A percentile compares a stretch with the other conserved stretches of the same genome.
phyloP scores from a whole-genome alignment of 2,113 vertebrate species.

The Tapirus terrestris region DNA sequence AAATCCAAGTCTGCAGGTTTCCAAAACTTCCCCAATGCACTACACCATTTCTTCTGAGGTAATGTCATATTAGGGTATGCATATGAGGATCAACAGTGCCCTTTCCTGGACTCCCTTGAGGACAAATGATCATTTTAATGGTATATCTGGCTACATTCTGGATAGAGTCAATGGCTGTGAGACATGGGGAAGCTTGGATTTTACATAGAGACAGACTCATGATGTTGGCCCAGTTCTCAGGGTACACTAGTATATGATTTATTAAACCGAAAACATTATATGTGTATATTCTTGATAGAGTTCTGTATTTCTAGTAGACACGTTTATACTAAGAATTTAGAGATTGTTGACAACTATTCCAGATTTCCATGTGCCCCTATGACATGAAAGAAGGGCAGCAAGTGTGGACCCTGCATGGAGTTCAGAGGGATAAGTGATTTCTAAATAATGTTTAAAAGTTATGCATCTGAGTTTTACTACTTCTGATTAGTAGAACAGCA shows the following conservation, averaged over 20 bases:
- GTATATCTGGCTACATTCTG: not conserved
- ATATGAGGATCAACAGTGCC: not conserved
- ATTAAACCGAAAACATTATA: not conserved
- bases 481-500: not conserved
- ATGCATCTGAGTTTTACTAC: not conserved
- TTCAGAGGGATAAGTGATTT: not conserved
- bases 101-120: not conserved
- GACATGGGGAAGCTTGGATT: not conserved
- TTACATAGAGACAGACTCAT: not conserved
- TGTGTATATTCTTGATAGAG: not conserved
- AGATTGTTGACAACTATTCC: not conserved
- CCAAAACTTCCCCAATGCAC: not conserved
- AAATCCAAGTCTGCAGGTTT: not conserved
- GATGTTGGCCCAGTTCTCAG: not conserved
- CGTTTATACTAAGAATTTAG: slow-evolving; percentile 1
- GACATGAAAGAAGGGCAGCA: not conserved
- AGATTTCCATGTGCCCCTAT: not conserved
- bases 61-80: not conserved
- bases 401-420: not conserved
- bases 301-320: not conserved
- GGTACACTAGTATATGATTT: not conserved
- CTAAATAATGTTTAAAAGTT: not conserved
- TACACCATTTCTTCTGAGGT: not conserved
- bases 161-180: not conserved
- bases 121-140: not conserved